Percentiles rank a stretch among this genome's conserved stretches.
These are phyloP conservation scores for Mayetiola destructor DNA, from an alignment of 2,888 invertebrate species.

Conservation along the genomic window DNA sequence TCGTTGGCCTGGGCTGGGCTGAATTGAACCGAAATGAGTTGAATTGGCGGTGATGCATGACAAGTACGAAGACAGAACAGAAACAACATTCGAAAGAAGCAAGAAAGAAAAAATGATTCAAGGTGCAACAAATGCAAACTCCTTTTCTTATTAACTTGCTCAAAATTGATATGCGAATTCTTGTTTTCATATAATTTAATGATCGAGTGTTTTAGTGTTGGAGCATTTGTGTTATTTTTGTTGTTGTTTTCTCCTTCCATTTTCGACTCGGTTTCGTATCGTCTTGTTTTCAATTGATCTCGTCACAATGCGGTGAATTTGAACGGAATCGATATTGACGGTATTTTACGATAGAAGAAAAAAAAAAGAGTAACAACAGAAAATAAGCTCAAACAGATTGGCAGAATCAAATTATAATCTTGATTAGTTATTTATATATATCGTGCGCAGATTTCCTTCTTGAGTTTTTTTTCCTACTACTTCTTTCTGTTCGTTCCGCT, in stretches of 20 bases:
- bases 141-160: not conserved
- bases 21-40: too few species aligned
- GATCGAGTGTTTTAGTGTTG: slow-evolving; percentile 5
- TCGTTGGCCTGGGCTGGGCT: not conserved
- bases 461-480: too few species aligned
- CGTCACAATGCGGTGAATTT: not conserved
- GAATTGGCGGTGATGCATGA: too few species aligned
- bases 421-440: slow-evolving; percentile 11
- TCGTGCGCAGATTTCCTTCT: too few species aligned
- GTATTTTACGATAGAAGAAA: not conserved
- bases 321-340: not conserved
- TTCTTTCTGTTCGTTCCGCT: too few species aligned
- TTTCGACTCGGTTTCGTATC: not conserved
- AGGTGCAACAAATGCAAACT: not conserved
- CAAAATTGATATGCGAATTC: not conserved
- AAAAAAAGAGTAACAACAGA: not conserved
- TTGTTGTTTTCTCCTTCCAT: too few species aligned
- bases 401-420: slow-evolving; percentile 12
- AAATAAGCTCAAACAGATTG: slow-evolving; percentile 7
- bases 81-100: too few species aligned
- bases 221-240: too few species aligned
- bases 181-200: slow-evolving; percentile 6
- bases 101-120: not conserved
- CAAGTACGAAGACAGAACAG: too few species aligned
- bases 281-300: not conserved